Percentiles rank a stretch among this genome's conserved stretches.
Conservation (phyloP, 2,888 invertebrate species). For the Biston stratarius region DNA sequence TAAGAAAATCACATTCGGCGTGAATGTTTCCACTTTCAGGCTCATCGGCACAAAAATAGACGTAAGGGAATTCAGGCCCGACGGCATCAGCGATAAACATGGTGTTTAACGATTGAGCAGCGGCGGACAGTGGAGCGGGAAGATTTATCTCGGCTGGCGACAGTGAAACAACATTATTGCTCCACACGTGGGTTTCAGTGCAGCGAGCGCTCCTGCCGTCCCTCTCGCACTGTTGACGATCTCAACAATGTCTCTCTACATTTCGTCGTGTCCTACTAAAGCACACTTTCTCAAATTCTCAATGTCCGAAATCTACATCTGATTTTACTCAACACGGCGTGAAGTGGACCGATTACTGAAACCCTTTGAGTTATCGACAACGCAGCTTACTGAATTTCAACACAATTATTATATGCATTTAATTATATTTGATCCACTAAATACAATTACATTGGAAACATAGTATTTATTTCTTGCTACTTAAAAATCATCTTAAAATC, state of each 20-base stretch:
- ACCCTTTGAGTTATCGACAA: constrained; percentile 33
- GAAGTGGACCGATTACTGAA: constrained; percentile 44
- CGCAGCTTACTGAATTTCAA: constrained; percentile 24
- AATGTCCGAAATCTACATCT: constrained; percentile 41
- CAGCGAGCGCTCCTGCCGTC: constrained; percentile 49
- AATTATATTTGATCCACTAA: constrained; percentile 25
- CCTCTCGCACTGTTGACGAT: constrained; percentile 56
- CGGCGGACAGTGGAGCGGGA: constrained; percentile 53
- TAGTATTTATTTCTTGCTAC: background rate
- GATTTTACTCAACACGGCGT: constrained; percentile 48
- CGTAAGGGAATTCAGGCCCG: constrained; percentile 39
- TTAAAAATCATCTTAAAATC: constrained; percentile 41
- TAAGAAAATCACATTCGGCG: constrained; percentile 23
- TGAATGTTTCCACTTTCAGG: constrained; percentile 22
- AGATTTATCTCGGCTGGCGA: constrained; percentile 64
- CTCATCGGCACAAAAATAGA: constrained; percentile 28
- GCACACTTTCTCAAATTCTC: constrained; percentile 51
- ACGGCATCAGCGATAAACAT: constrained; percentile 51
- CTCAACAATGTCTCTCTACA: constrained; percentile 52
- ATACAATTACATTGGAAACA: background rate
- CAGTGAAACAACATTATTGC: constrained; percentile 65
- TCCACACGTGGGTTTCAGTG: constrained; percentile 62
- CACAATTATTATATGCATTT: constrained; percentile 36
- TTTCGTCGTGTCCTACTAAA: constrained; percentile 50
- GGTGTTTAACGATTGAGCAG: constrained; percentile 59